A percentile compares a stretch with the other conserved stretches of the same genome.
phyloP scores from a whole-genome alignment of 2,797 vertebrate species.

The Gymnopithys bicolor region DNA sequence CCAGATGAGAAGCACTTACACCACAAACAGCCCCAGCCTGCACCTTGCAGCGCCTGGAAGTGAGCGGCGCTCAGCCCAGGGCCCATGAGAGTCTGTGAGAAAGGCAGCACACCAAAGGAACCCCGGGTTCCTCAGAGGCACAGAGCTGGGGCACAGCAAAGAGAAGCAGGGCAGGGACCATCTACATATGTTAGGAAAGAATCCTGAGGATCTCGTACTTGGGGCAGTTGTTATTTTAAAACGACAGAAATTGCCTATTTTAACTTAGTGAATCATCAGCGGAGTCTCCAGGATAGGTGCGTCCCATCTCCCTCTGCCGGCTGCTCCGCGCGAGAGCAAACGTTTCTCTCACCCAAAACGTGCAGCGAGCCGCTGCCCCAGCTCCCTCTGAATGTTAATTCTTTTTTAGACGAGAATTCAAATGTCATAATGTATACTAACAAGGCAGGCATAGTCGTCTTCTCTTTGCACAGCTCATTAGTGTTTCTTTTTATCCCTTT shows the following conservation, averaged over 20 bases:
- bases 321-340: not conserved
- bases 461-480: not conserved
- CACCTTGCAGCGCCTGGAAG: not conserved
- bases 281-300: not conserved
- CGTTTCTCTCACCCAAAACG: not conserved
- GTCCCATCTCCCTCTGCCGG: constrained; percentile 8
- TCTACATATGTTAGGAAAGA: rapidly evolving
- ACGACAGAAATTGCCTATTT: rapidly evolving
- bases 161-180: not conserved
- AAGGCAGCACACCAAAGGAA: rapidly evolving
- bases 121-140: not conserved
- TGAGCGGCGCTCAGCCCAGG: rapidly evolving
- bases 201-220: not conserved
- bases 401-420: not conserved
- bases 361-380: rapidly evolving
- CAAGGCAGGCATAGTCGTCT: not conserved
- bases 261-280: not conserved
- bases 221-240: not conserved
- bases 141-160: not conserved
- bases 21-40: not conserved
- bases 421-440: not conserved
- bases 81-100: rapidly evolving
- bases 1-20: not conserved
- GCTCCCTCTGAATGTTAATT: rapidly evolving
- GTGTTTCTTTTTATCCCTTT: not conserved